Percentiles rank a stretch among this genome's conserved stretches.
Evolutionary conservation across 2,888 invertebrate genomes (phyloP).

Genomic region (Saturnia pavonia): DNA sequence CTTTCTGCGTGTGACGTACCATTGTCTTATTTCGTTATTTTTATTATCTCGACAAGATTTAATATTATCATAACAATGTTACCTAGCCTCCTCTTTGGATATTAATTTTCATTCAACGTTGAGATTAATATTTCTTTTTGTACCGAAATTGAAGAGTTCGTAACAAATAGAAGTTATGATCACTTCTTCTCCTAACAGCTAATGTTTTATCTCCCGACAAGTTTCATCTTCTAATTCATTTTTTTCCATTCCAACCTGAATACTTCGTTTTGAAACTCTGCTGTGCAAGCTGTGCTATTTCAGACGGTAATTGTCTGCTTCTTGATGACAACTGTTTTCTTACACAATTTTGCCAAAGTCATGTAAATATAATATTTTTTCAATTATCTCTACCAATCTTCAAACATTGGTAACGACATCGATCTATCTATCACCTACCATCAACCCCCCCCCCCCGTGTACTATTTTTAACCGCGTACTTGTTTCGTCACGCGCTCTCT

Average conservation of each 20-base stretch:
- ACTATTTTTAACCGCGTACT: no score
- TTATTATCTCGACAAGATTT: slow-evolving; percentile 32
- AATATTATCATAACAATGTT: neutral
- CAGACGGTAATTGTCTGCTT: no score
- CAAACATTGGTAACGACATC: no score
- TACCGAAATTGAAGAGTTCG: neutral
- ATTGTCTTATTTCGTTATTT: slow-evolving; percentile 33
- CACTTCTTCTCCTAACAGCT: neutral
- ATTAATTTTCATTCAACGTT: neutral
- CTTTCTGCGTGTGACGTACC: slow-evolving; percentile 52
- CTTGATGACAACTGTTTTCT: no score
- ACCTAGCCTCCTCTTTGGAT: neutral
- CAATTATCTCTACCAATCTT: no score
- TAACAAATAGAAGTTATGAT: neutral
- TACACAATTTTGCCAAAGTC: no score
- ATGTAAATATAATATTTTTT: no score
- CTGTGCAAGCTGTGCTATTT: no score
- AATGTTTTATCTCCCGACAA: neutral
- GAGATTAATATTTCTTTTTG: neutral
- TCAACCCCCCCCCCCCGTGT: no score
- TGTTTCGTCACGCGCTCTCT: no score
- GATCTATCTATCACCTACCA: no score
- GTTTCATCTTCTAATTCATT: neutral
- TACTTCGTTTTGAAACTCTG: neutral
- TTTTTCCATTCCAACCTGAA: neutral